Base-by-base conservation (phyloP, 2,113 vertebrate genomes). In the Ornithorhynchus anatinus region DNA sequence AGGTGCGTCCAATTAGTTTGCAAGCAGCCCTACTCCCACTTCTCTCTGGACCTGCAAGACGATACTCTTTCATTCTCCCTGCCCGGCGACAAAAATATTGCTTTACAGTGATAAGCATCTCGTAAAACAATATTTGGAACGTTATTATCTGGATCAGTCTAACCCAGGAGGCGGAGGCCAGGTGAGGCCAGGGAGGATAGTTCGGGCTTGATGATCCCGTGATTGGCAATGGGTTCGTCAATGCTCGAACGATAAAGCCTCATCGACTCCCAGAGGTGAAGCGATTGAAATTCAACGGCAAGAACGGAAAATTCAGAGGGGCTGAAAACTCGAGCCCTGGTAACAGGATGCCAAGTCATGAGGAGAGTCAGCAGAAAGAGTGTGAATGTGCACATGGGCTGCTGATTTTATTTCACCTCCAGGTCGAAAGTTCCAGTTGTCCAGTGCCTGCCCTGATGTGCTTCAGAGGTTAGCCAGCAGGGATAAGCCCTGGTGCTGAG, bases 51-150 rank as follows among this genome's bases (percentile, higher is more conserved):
- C 69, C 67, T 85, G 81, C 63, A 72, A 88, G 63, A 31, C 9
- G 84, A 82, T 64, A 66, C 73, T 43, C 22, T 29, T 69, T 57
- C 67, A 78, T 71, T 77, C 45, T 70, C 47, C 19, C 7, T 51
- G 67, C 40, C 44, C 48, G 52, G 39, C 83, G 68, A 77, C 69
- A 62, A 84, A n/a, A 89, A 87, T 75, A 35, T 80, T 70, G 64
- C 63, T 92, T 78, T 83, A 80, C 77, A 82, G 43, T 12, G 77
- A 86, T 74, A 86, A 84, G 78, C 37, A 76, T 82, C 81, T 65
- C 43, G 57, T 20, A 79, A 73, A 79, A 81, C 48, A 56, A 69
- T 84, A 64, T 84, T 87, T 90, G 65, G 82, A 80, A 60, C 84
- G 80, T 81, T 58, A 77, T 66, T 33, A 85, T 72, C 56, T 60